A percentile compares a stretch with the other conserved stretches of the same genome.
phyloP scores from a whole-genome alignment of 2,888 invertebrate genomes.

The Rhodophaea formosa region DNA sequence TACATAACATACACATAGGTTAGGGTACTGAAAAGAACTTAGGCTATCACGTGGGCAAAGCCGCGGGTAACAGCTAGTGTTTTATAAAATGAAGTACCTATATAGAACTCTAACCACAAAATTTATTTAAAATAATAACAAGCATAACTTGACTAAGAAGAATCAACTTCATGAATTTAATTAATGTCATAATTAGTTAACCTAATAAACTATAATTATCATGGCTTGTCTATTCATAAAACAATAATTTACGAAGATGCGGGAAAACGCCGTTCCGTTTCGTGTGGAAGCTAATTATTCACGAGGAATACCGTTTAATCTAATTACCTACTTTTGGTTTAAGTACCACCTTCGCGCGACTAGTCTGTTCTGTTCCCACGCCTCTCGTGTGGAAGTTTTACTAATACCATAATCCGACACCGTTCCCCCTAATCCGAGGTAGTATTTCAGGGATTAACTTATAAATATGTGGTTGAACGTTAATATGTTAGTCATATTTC shows the following conservation, averaged over 20 bases:
- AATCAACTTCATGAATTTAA: no score
- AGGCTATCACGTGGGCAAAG: no score
- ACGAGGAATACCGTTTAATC: constrained; percentile 13
- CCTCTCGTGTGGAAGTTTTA: constrained; percentile 3
- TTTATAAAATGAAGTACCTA: no score
- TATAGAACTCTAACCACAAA: no score
- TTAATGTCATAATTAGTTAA: no score
- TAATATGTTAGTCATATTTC: background rate
- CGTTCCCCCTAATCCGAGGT: constrained; percentile 1
- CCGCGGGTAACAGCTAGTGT: no score
- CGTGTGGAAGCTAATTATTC: constrained; percentile 19
- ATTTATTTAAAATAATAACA: no score
- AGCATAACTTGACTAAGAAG: no score
- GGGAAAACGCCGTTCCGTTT: constrained; percentile 26
- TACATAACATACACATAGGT: no score
- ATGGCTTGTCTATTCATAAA: background rate
- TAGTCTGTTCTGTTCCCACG: constrained; percentile 6
- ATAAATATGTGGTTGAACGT: background rate
- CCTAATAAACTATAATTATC: no score
- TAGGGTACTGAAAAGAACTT: no score
- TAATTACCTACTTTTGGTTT: constrained; percentile 23
- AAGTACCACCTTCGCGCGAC: constrained; percentile 5
- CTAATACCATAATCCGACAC: constrained; percentile 12
- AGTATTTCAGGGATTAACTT: constrained; percentile 3
- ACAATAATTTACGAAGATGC: background rate